phyloP scores from a whole-genome alignment of 2,888 invertebrate genomes.

The Scaptomyza parva region DNA sequence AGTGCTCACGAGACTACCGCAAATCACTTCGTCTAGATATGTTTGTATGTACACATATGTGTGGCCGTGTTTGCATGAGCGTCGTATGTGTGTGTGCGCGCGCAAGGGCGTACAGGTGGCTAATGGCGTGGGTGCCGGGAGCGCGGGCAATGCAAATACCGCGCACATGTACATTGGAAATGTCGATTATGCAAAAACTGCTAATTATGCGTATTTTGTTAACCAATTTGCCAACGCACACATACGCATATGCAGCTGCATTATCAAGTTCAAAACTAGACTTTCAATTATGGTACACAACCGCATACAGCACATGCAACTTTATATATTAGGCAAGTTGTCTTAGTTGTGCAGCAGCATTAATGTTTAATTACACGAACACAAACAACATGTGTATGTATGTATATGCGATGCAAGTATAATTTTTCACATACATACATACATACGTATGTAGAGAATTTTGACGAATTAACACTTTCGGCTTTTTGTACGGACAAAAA shows the following conservation, averaged over 20 bases:
- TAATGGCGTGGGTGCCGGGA: conserved; percentile 61
- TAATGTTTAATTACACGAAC: conserved; percentile 40
- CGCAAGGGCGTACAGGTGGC: conserved; percentile 78
- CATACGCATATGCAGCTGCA: conserved; percentile 20
- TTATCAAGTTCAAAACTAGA: conserved; percentile 32
- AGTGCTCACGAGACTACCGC: conserved; percentile 61
- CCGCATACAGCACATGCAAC: conserved; percentile 23
- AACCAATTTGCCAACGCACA: conserved; percentile 30
- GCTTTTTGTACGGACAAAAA: conserved; percentile 32
- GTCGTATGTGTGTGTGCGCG: conserved; percentile 40
- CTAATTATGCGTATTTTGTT: conserved; percentile 44
- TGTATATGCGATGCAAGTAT: conserved; percentile 8
- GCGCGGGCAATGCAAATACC: conserved; percentile 58
- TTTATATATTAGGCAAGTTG: conserved; percentile 40
- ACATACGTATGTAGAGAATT: conserved; percentile 37
- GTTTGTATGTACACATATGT: conserved; percentile 7
- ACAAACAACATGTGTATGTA: conserved; percentile 22
- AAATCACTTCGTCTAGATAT: conserved; percentile 54
- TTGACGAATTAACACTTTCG: conserved; percentile 65
- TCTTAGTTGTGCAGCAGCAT: conserved; percentile 30
- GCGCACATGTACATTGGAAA: conserved; percentile 64
- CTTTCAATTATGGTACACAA: conserved; percentile 17
- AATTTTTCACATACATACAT: conserved; percentile 10
- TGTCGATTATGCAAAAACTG: conserved; percentile 69
- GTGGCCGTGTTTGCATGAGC: conserved; percentile 6